Evolutionary conservation across 2,888 invertebrate species (phyloP), one percentile per base, ranked within the genome.

Genomic region (Calameuta pallipes): DNA sequence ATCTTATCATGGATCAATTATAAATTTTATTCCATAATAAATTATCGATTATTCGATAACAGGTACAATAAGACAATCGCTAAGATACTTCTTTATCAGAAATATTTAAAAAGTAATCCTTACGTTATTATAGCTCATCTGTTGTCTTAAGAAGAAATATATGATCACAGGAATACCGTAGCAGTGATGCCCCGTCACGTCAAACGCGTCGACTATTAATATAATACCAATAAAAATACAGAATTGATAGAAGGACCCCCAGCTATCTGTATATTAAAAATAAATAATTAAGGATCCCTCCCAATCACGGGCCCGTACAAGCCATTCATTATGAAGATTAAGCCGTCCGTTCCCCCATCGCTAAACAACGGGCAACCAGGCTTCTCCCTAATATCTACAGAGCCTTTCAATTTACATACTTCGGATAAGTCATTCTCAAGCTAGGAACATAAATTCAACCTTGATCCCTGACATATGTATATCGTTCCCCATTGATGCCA

Each of bases 291-390:
- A 85, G 75, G 73, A 78, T 74, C 80, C 76, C 70, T 34, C 75
- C 79, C 79, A 78, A 76, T 82, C 82, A 78, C 80, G 74, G 70
- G 78, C 71, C 75, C 77, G 74, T 76, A 75, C 80, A 79, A 79
- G 77, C 83, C 82, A 84, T 86, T 86, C 83, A 82, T 86, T 86
- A 86, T 71, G 76, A 80, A 80, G 84, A 86, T 86, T 86, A 83
- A 86, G 85, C 81, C 80, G 82, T 86, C 85, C 80, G 77, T 74
- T 80, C 69, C 75, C 76, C 35, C 35, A 75, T 68, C 77, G 74
- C 75, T 78, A 80, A 83, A 81, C 83, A 79, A 83, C 82, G 80
- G 71, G 78, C 75, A 68, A 41, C 75, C 76, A 31, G 68, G n/a
- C 78, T 41, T 76, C 41, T 70, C 71, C 37, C 77, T 74, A 73